Percentiles rank a stretch among this genome's conserved stretches.
phyloP scores from a whole-genome alignment of 2,888 invertebrate species.

The Ophioninae sp. region DNA sequence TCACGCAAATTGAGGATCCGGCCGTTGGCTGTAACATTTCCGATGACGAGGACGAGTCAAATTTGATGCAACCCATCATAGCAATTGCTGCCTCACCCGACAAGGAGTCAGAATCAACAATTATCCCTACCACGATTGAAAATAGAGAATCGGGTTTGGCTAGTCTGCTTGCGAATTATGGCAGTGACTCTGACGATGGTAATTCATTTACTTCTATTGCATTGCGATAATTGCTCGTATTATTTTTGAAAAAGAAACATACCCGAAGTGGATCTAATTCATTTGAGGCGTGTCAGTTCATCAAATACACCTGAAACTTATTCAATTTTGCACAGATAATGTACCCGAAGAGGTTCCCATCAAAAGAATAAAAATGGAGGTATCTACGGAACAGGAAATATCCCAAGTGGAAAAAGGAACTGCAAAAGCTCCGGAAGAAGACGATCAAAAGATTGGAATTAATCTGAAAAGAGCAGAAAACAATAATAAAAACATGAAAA shows the following conservation, averaged over 20 bases:
- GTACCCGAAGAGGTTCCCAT: conserved; percentile 74
- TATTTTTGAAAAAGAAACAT: not conserved
- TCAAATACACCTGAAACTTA: not conserved
- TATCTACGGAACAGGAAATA: conserved; percentile 33
- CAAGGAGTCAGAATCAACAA: not conserved
- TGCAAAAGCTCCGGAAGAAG: not conserved
- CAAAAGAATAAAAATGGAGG: conserved; percentile 67
- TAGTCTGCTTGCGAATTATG: conserved; percentile 75
- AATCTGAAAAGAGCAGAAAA: not conserved
- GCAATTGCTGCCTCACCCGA: not conserved
- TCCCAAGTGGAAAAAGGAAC: not conserved
- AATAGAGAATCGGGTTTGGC: conserved; percentile 46
- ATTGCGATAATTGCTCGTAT: not conserved
- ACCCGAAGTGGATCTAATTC: not conserved
- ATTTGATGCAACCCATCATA: not conserved
- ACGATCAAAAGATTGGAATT: not conserved
- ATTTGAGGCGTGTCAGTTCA: not conserved
- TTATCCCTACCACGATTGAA: not conserved
- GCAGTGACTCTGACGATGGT: conserved; percentile 74
- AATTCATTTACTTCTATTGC: conserved; percentile 36
- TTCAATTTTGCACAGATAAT: conserved; percentile 67
- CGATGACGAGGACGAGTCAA: conserved; percentile 82
- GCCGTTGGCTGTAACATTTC: conserved; percentile 48
- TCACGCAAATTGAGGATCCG: not conserved
- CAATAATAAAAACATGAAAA: not conserved